Conservation (phyloP, 2,113 vertebrate species). For the Trogon surrucura region DNA sequence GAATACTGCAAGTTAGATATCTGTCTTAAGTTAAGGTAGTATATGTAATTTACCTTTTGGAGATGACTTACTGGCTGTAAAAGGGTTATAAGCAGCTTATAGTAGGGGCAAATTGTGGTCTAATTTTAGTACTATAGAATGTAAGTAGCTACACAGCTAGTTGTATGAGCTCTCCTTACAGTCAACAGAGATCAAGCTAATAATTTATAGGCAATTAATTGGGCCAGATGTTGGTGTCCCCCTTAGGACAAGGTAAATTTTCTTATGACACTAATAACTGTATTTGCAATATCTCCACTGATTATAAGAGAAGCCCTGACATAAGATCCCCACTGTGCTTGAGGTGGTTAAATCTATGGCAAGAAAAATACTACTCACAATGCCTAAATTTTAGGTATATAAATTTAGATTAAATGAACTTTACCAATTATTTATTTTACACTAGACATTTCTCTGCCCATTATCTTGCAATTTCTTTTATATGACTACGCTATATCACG, state of each 20-base stretch:
- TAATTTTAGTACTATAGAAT: background rate
- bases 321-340: background rate
- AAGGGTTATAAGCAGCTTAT: background rate
- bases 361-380: background rate
- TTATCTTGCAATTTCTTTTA: background rate
- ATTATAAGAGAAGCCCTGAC: background rate
- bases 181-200: background rate
- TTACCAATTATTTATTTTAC: background rate
- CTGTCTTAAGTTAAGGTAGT: background rate
- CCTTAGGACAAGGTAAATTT: background rate
- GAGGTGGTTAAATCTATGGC: background rate
- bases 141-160: background rate
- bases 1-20: background rate
- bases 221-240: background rate
- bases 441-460: background rate
- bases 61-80: background rate
- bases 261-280: background rate
- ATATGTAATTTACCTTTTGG: background rate
- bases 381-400: background rate
- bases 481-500: background rate
- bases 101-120: background rate
- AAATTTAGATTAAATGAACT: background rate
- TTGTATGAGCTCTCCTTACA: background rate
- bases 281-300: background rate
- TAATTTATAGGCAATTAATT: background rate